Evolutionary conservation across 2,888 invertebrate species (phyloP).

Genomic region (Diarsia brunnea): DNA sequence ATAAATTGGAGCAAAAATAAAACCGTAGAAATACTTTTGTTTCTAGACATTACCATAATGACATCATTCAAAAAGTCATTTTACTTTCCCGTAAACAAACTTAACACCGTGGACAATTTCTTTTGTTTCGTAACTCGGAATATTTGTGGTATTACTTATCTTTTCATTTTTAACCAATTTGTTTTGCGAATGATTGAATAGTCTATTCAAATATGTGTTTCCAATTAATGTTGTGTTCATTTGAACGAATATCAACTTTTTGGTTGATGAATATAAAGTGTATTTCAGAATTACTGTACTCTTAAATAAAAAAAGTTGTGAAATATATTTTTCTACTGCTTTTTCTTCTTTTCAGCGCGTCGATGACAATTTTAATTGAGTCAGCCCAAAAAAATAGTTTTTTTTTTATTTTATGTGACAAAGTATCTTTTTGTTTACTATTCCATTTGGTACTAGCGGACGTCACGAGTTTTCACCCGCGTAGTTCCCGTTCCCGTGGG

Average conservation of each 20-base stretch:
- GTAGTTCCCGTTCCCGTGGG: too few relatives aligned
- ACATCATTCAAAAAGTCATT: constrained; percentile 30
- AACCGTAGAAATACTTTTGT: neutral
- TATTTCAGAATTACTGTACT: too few relatives aligned
- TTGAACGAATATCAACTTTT: neutral
- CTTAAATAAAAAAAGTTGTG: too few relatives aligned
- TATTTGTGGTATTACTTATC: constrained; percentile 27
- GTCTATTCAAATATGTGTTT: neutral
- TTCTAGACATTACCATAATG: constrained; percentile 7
- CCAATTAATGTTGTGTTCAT: neutral
- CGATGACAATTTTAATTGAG: too few relatives aligned
- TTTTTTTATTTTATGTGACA: too few relatives aligned
- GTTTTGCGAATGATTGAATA: neutral
- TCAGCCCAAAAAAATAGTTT: too few relatives aligned
- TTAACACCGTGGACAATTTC: constrained; percentile 14
- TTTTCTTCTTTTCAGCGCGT: too few relatives aligned
- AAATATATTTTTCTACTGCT: too few relatives aligned
- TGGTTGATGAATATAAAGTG: neutral
- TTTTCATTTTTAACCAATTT: neutral
- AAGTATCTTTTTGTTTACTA: too few relatives aligned
- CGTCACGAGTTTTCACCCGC: too few relatives aligned
- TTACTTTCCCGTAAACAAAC: constrained; percentile 33
- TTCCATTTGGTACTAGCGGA: too few relatives aligned
- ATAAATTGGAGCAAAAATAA: neutral
- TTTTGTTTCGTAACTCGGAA: constrained; percentile 32